Evolutionary conservation across 2,888 invertebrate species (phyloP), one percentile per base, ranked within the genome.

Genomic region (Liodrosophila aerea): DNA sequence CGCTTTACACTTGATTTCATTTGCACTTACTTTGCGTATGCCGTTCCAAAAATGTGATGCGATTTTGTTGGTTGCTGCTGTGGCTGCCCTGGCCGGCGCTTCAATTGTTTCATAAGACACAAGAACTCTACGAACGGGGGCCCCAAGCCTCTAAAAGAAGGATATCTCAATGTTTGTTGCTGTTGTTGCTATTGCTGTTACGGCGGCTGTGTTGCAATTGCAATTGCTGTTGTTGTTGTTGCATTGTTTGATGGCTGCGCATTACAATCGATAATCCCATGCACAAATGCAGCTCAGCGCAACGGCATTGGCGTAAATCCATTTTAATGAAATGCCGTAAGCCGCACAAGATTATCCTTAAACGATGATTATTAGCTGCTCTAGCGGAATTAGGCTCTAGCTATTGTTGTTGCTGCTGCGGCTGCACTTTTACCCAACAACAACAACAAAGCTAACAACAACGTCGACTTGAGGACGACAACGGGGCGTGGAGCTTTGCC

Each of bases 21-120:
- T 56, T 58, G n/a, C 61, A 81, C 81, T 81, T 80, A 81, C 81
- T 81, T 81, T 83, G 81, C 73, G 84, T 77, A 83, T 81, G 73
- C 81, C 81, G 68, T 81, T 71, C 22, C 57, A 70, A 75, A 73
- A 80, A 77, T 77, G 68, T 76, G 73, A 60, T 68, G 73, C 65
- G 65, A 77, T 76, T 76, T 59, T 73, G 73, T 64, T 67, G 74
- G 18, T 66, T 57, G 34, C 27, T 60, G 40, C 31, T 67, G 45
- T 34, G 58, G 72, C 75, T 75, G 80, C 59, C 50, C 70, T 62
- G 74, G 62, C 75, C 73, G 75, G 72, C 60, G 53, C 72, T 76
- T 66, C 78, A 76, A 78, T 82, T 78, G 78, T 78, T 82, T 78
- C 78, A 78, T 78, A 82, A 78, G 77, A 77, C 69, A 69, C 59